Conservation (phyloP, 2,888 invertebrate genomes). For the Scaptomyza parva region DNA sequence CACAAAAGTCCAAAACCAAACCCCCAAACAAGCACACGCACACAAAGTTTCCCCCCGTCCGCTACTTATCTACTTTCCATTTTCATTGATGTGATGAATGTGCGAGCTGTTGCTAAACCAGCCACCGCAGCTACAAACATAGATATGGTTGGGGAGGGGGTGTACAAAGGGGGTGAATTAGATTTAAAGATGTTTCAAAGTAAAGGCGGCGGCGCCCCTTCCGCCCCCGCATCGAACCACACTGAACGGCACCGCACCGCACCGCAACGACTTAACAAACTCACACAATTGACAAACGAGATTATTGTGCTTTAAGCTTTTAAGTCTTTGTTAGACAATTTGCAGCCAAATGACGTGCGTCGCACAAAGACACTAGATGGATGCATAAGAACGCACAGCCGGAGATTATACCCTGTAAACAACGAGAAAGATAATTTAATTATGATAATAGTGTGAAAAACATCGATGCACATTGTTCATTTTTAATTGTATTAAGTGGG, state of each 20-base stretch:
- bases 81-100: slow-evolving; percentile 78
- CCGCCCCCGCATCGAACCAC: too few species aligned
- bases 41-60: slow-evolving; percentile 2
- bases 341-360: slow-evolving; percentile 50
- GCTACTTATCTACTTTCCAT: slow-evolving; percentile 54
- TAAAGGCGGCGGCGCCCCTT: too few species aligned
- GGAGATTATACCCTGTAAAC: background rate
- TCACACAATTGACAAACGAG: slow-evolving; percentile 62
- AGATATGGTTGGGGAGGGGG: background rate
- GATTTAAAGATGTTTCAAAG: background rate
- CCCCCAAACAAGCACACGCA: slow-evolving; percentile 17
- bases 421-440: too few species aligned
- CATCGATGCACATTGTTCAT: too few species aligned
- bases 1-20: slow-evolving; percentile 1
- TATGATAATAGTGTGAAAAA: background rate
- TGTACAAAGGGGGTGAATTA: background rate
- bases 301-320: slow-evolving; percentile 76
- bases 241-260: too few species aligned
- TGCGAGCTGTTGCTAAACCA: slow-evolving; percentile 46
- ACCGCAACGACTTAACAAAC: background rate
- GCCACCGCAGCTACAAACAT: slow-evolving; percentile 29
- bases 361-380: slow-evolving; percentile 3
- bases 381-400: background rate
- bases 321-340: slow-evolving; percentile 78
- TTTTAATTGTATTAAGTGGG: slow-evolving; percentile 66